Evolutionary conservation across 1,140 invertebrate species (phyloP), one percentile per base, ranked within the genome.

Genomic region (Himalopsyche phryganea): DNA sequence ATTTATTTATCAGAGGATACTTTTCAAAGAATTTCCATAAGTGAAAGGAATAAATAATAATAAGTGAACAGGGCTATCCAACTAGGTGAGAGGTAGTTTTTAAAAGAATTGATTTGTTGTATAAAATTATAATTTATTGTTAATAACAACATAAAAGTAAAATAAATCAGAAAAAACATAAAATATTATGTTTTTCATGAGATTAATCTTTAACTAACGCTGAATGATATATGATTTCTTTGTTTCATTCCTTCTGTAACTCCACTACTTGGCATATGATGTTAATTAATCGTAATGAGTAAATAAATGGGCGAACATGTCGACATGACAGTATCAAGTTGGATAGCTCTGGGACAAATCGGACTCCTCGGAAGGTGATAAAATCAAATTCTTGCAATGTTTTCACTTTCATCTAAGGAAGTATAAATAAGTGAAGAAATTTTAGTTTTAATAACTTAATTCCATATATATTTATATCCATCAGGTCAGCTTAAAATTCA

Each of bases 391-490:
- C 23, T 28, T 28, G 23, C 23, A 28, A 28, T 28, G 23, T 28
- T 28, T 28, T 28, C 23, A 28, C 23, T 28, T 28, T 28, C 9
- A 13, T 40, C 38, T 58, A 51, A 45, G 32, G 45, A 58, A 60
- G 38, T 45, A 60, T 47, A 44, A 55, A 73, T 77, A 78, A 79
- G 74, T 78, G 76, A 77, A 79, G 75, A 79, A 77, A 74, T 75
- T 74, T 73, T 79, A 79, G 76, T 79, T 79, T 79, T 79, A 79
- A 79, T 79, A 79, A 79, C 77, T 79, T 79, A 79, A 79, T 74
- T 79, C 76, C 76, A 79, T 77, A 79, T 77, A 79, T 79, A 79
- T 79, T 78, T 79, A 77, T 79, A 79, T 79, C 76, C 75, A 79
- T 79, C 77, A 77, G 77, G 77, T 77, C 77, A 79, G 77, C 77